Conservation (phyloP, 2,113 vertebrate species). For the Pterocles orientalis region DNA sequence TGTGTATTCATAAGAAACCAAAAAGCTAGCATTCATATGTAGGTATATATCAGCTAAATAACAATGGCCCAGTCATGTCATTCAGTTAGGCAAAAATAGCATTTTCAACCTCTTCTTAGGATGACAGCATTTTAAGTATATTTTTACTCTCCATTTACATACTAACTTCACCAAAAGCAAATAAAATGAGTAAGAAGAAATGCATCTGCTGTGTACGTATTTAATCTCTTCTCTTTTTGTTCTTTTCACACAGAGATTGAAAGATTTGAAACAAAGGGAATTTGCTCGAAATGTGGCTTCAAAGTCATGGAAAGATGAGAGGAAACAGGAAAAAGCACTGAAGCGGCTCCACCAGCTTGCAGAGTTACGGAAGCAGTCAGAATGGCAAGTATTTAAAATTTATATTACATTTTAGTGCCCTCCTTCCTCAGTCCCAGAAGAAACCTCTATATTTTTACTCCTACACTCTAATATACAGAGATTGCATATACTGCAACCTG, state of each 20-base stretch:
- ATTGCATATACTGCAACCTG: not conserved
- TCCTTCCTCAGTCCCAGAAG: not conserved
- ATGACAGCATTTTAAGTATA: not conserved
- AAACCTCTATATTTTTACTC: conserved; percentile 15
- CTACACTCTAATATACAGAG: not conserved
- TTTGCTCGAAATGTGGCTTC: conserved; percentile 98
- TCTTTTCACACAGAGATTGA: conserved; percentile 84
- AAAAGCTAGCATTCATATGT: not conserved
- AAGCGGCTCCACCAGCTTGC: conserved; percentile 93
- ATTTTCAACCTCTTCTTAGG: not conserved
- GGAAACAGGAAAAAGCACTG: conserved; percentile 96
- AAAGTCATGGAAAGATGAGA: conserved; percentile 98
- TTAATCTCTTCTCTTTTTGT: not conserved
- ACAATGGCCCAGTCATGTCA: not conserved
- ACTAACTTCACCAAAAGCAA: not conserved
- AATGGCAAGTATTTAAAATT: conserved; percentile 80
- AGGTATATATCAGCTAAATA: not conserved
- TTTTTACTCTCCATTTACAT: not conserved
- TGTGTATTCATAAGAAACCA: not conserved
- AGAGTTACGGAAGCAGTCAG: conserved; percentile 88
- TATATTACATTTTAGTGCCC: not conserved
- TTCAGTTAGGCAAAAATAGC: not conserved
- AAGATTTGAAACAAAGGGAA: conserved; percentile 97
- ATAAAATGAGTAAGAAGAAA: not conserved
- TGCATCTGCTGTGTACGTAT: not conserved